Percentiles rank a stretch among this genome's conserved stretches.
These are phyloP conservation scores for Drosophila tropicalis DNA, from an alignment of 1,140 invertebrate genomes.

Conservation along the genomic window DNA sequence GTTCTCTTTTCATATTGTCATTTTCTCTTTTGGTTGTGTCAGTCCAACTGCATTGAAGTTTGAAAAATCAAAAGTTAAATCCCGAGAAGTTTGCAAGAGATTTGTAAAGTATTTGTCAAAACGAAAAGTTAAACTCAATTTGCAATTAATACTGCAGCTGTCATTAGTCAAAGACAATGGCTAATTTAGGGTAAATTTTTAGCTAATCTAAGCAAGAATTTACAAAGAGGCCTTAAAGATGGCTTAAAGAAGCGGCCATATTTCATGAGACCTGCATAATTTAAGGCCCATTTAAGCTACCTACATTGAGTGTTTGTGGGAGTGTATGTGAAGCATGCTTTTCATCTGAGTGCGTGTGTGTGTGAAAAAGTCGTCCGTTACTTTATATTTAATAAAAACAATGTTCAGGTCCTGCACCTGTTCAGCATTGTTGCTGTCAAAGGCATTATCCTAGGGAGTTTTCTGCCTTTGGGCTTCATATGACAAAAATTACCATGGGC, in stretches of 20 bases:
- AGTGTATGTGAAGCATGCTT: neutral
- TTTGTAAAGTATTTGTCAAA: slow-evolving; percentile 13
- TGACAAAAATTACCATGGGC: slow-evolving; percentile 25
- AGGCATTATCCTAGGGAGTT: slow-evolving; percentile 47
- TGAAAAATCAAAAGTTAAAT: neutral
- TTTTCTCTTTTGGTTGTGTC: slow-evolving; percentile 6
- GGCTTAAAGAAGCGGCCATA: slow-evolving; percentile 21
- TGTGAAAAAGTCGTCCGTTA: slow-evolving; percentile 41
- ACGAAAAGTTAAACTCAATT: slow-evolving; percentile 2
- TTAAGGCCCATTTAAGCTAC: slow-evolving; percentile 38
- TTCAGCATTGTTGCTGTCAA: slow-evolving; percentile 39
- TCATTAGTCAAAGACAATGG: slow-evolving; percentile 25
- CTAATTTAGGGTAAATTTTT: neutral
- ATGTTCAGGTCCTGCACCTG: slow-evolving; percentile 47
- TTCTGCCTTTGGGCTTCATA: slow-evolving; percentile 4
- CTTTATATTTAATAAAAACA: slow-evolving; percentile 74
- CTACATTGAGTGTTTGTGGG: slow-evolving; percentile 1
- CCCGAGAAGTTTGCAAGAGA: slow-evolving; percentile 15
- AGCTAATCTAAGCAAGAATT: slow-evolving; percentile 6
- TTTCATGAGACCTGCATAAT: slow-evolving; percentile 47
- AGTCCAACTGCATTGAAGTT: neutral
- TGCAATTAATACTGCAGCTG: slow-evolving; percentile 42
- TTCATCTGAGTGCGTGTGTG: slow-evolving; percentile 5
- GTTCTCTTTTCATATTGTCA: slow-evolving; percentile 1
- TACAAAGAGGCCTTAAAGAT: slow-evolving; percentile 1